Base-by-base conservation (phyloP, 1,140 invertebrate species). In the Pristionchus pacificus region DNA sequence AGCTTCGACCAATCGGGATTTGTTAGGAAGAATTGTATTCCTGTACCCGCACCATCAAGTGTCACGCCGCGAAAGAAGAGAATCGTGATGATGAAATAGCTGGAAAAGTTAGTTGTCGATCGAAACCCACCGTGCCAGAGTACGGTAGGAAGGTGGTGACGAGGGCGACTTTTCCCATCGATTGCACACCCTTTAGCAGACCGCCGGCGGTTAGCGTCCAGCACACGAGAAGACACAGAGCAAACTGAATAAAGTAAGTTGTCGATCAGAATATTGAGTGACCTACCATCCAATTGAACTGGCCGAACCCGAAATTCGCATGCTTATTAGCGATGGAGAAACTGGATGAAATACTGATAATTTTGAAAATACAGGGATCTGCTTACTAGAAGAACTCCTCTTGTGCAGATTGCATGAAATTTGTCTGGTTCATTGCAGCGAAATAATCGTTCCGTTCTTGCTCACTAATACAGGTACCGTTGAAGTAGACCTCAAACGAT, bases 11-110 rank as follows among this genome's bases (percentile, higher is more conserved):
- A 74, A 70, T 70, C 61, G 15, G 77, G 64, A 10, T 75, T 57
- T 3, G 71, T 31, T 1, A 82, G 29, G 66, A 70, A 74, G 67
- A 90, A 92, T 0, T 89, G 77, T 38, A 93, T 91, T 10, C 92
- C 92, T 60, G 90, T 85, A 0, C 81, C 84, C 0, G 91, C 90
- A 49, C 38, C 38, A 49, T 49, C 38, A 6, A 49, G 38, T 10
- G 6, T 49, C 6, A 49, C 6, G 6, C 6, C 38, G 38, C 19
- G 6, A 19, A 49, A 6, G 38, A 49, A 19, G 19, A 49, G 38
- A 49, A 49, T 49, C 6, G 19, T 10, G 38, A 49, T 49, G 38
- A 49, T 6, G 6, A 49, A 10, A 49, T 49, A 49, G 6, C 38
- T 49, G 38, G 19, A 49, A 6, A 49, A 49, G 19, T 49, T 49